Evolutionary conservation across 2,888 invertebrate species (phyloP), one percentile per base, ranked within the genome.

Genomic region (Morinoia aosen): DNA sequence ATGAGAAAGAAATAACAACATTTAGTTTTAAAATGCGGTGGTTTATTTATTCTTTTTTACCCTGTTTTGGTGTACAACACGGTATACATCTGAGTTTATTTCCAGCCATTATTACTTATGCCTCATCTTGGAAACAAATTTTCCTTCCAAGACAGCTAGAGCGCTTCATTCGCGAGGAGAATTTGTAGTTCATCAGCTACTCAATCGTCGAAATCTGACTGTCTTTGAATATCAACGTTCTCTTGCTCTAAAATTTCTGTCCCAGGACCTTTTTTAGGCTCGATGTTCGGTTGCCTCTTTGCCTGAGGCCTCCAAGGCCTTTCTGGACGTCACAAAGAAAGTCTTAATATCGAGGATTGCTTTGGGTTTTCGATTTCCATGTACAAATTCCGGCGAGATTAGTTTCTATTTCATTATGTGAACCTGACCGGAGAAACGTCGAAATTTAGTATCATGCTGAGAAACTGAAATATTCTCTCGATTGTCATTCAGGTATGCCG

Each of bases 331-430:
- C 90, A 40, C 90, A 90, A 90, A 90, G 90, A 90, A 40, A 33
- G 48, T 40, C 40, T 90, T 90, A 90, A 90, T 90, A 90, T 90
- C 90, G 90, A 90, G 90, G 90, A 90, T 90, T 40, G 90, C 90
- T 90, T 40, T 90, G 48, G 90, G 90, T 40, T 4, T 4, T 90
- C 90, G 90, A 90, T 90, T 40, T 40, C 40, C 3, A 4, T 2
- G 40, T 2, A 40, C 11, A 90, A 90, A 90, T 90, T 40, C 33
- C 76, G 76, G 25, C 33, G 76, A 19, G 76, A 76, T 76, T 76
- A 76, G 76, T 76, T 76, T 76, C 25, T 33, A 76, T 76, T 76
- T 76, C 76, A 33, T 76, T 19, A 76, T 76, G 12, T 76, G 76
- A 33, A 8, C 25, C 25, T 33, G 76, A 76, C 76, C 25, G 76